Percentiles rank a stretch among this genome's conserved stretches.
phyloP scores from a whole-genome alignment of 2,888 invertebrate species.

The Amphipyra tragopoginis region DNA sequence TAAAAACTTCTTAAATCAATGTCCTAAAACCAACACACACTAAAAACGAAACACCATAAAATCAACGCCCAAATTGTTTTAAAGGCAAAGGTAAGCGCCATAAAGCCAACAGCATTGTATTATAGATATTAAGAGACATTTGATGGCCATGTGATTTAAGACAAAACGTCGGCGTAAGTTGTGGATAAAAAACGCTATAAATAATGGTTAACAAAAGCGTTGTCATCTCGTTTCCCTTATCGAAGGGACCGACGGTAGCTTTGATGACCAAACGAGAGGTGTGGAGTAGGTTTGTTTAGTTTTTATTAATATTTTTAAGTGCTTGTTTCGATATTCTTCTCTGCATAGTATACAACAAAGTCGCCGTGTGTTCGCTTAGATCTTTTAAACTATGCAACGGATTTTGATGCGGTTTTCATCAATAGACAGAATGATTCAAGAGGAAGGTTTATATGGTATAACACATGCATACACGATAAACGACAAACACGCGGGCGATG shows the following conservation, averaged over 20 bases:
- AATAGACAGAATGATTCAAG: too few relatives aligned
- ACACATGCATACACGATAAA: too few relatives aligned
- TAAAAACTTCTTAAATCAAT: neutral
- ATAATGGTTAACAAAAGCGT: slow-evolving; percentile 88
- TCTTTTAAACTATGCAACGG: too few relatives aligned
- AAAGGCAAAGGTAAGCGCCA: slow-evolving; percentile 20
- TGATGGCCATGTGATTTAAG: slow-evolving; percentile 77
- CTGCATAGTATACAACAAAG: too few relatives aligned
- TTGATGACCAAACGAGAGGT: slow-evolving; percentile 65
- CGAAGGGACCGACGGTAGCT: slow-evolving; percentile 77
- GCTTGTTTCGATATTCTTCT: neutral
- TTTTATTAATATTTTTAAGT: neutral
- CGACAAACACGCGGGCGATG: too few relatives aligned
- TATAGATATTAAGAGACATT: slow-evolving; percentile 69
- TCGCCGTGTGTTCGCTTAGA: too few relatives aligned
- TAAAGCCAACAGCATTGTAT: slow-evolving; percentile 43
- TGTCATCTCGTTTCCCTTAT: slow-evolving; percentile 87
- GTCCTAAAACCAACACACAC: neutral
- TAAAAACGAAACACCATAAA: slow-evolving; percentile 31
- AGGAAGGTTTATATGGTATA: too few relatives aligned
- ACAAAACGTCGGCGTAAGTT: slow-evolving; percentile 77
- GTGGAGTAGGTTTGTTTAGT: slow-evolving; percentile 65
- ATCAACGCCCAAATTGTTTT: slow-evolving; percentile 27
- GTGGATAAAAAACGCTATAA: slow-evolving; percentile 84
- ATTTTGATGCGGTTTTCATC: too few relatives aligned